Percentiles rank a stretch among this genome's conserved stretches.
phyloP scores from a whole-genome alignment of 2,888 invertebrate species.

The Plemyria rubiginata region DNA sequence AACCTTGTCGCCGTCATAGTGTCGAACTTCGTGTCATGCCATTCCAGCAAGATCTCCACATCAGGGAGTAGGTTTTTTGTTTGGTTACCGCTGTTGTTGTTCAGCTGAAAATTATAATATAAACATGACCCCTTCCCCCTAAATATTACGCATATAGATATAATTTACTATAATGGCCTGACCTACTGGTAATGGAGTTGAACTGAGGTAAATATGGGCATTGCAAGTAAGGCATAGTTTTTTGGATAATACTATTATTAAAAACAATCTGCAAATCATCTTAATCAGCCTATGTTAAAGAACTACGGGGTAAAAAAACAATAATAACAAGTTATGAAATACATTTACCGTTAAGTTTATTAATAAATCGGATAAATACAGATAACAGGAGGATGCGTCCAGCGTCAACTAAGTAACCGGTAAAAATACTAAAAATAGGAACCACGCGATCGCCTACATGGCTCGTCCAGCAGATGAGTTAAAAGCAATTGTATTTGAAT shows the following conservation, averaged over 20 bases:
- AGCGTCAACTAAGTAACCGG: constrained; percentile 33
- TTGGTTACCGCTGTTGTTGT: constrained; percentile 83
- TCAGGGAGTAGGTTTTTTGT: constrained; percentile 86
- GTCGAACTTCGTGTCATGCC: constrained; percentile 94
- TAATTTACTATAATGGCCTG: background rate
- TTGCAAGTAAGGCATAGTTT: background rate
- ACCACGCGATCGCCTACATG: constrained; percentile 33
- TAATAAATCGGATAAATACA: constrained; percentile 24
- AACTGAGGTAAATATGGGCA: background rate
- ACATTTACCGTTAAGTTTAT: constrained; percentile 14
- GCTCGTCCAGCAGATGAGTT: constrained; percentile 32
- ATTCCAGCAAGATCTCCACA: constrained; percentile 89
- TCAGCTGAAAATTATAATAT: constrained; percentile 83
- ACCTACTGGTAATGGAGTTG: too few relatives aligned
- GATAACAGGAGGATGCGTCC: constrained; percentile 34
- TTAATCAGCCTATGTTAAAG: background rate
- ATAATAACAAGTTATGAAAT: constrained; percentile 7
- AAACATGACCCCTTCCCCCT: background rate
- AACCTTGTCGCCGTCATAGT: constrained; percentile 92
- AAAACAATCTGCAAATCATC: background rate
- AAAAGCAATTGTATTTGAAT: constrained; percentile 35
- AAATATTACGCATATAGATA: background rate
- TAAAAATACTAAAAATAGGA: constrained; percentile 43
- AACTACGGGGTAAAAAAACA: background rate
- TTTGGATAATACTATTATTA: background rate